These are phyloP conservation scores for Gobius niger DNA, from an alignment of 2,113 vertebrate species.

Conservation along the genomic window DNA sequence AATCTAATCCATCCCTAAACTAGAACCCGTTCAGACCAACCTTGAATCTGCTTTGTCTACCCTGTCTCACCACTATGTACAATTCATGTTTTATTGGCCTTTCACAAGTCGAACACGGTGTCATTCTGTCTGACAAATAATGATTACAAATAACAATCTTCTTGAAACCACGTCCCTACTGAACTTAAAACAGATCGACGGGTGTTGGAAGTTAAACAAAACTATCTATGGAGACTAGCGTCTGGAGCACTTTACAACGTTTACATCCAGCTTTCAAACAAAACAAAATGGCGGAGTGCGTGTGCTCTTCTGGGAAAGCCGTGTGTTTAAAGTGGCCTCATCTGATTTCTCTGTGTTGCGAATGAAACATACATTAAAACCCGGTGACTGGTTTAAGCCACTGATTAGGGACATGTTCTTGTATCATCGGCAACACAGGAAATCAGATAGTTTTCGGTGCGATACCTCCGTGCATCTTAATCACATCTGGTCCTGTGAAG, in stretches of 20 bases:
- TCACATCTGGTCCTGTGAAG: constrained; percentile 1
- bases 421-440: background rate
- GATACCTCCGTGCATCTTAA: background rate
- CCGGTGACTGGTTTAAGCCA: background rate
- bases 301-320: constrained; percentile 25
- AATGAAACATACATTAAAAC: background rate
- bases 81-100: background rate
- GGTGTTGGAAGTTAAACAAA: constrained; percentile 45
- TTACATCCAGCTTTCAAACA: constrained; percentile 39
- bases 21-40: background rate
- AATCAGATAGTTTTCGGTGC: background rate
- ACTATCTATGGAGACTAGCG: constrained; percentile 59
- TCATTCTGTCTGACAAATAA: background rate
- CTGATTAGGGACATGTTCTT: background rate
- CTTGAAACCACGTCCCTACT: constrained; percentile 10
- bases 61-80: too few relatives aligned
- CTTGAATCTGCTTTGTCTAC: background rate
- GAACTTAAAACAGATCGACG: background rate
- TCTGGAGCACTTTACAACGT: constrained; percentile 48
- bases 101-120: constrained; percentile 1
- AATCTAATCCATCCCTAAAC: background rate
- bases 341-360: constrained; percentile 1
- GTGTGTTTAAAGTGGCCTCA: background rate
- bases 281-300: background rate
- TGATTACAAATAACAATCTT: background rate